phyloP scores from a whole-genome alignment of 2,113 vertebrate genomes.

The Cottus gobio region DNA sequence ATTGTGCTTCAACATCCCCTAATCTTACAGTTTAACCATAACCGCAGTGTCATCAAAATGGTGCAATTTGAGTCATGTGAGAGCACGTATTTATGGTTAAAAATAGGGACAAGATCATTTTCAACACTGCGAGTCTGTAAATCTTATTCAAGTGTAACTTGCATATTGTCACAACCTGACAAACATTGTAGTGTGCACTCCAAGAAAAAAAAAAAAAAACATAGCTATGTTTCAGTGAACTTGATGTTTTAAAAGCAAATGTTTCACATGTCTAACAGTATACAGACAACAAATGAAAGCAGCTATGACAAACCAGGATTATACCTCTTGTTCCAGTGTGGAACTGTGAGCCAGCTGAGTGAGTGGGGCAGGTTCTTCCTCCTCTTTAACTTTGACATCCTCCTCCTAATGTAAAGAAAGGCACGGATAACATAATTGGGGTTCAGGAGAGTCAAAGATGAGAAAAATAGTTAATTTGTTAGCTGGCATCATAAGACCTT shows the following conservation, averaged over 20 bases:
- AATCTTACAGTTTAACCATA: not conserved
- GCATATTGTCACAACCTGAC: not conserved
- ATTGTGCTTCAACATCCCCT: not conserved
- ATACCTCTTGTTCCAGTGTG: slow-evolving; percentile 79
- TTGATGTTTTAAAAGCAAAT: not conserved
- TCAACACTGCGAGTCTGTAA: not conserved
- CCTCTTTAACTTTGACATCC: slow-evolving; percentile 59
- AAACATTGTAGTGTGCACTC: not conserved
- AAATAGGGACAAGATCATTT: not conserved
- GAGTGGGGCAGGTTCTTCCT: slow-evolving; percentile 65
- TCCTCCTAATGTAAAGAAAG: slow-evolving; percentile 53
- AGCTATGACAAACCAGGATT: not conserved
- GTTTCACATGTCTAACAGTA: not conserved
- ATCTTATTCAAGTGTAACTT: not conserved
- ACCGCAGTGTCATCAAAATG: slow-evolving; percentile 15
- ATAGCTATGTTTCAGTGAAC: not conserved
- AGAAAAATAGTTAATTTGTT: not conserved
- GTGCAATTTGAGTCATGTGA: not conserved
- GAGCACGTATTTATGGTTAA: not conserved
- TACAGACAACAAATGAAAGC: not conserved
- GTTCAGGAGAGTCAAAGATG: not conserved
- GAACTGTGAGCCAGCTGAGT: slow-evolving; percentile 79
- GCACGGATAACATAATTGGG: not conserved
- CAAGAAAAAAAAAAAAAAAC: not conserved
- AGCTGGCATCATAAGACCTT: not conserved